Conservation (phyloP, 2,797 vertebrate genomes). For the Pseudochaenichthys georgianus region DNA sequence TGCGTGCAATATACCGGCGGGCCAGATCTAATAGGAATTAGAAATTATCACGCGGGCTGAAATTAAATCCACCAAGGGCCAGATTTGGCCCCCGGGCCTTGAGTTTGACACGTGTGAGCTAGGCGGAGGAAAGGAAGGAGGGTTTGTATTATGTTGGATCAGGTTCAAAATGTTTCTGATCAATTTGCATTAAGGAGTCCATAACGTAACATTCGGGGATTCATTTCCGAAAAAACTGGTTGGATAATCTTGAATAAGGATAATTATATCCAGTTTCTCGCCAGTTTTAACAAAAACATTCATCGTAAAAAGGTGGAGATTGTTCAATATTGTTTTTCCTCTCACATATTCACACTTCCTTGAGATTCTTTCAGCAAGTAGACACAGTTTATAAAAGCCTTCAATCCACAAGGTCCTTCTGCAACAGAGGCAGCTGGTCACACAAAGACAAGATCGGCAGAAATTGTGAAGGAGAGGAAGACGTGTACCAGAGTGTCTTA, state of each 20-base stretch:
- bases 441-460: not conserved
- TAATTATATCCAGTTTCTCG: not conserved
- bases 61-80: too few species aligned
- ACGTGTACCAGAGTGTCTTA: not conserved
- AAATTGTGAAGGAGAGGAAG: not conserved
- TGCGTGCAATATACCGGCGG: too few species aligned
- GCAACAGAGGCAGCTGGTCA: not conserved
- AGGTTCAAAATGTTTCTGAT: constrained; percentile 22
- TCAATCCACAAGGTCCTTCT: not conserved
- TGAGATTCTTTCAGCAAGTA: not conserved
- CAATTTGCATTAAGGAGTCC: not conserved
- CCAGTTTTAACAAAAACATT: not conserved
- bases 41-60: too few species aligned
- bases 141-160: too few species aligned
- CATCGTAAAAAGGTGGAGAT: not conserved
- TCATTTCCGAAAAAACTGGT: too few species aligned
- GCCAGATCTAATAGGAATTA: too few species aligned
- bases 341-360: too few species aligned
- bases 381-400: not conserved
- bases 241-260: not conserved
- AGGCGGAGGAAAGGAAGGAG: not conserved
- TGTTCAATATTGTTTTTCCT: not conserved
- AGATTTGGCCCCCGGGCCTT: too few species aligned
- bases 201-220: not conserved
- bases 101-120: not conserved